A percentile compares a stretch with the other conserved stretches of the same genome.
Conservation (phyloP, 2,797 vertebrate species). For the Lacerta bilineata region DNA sequence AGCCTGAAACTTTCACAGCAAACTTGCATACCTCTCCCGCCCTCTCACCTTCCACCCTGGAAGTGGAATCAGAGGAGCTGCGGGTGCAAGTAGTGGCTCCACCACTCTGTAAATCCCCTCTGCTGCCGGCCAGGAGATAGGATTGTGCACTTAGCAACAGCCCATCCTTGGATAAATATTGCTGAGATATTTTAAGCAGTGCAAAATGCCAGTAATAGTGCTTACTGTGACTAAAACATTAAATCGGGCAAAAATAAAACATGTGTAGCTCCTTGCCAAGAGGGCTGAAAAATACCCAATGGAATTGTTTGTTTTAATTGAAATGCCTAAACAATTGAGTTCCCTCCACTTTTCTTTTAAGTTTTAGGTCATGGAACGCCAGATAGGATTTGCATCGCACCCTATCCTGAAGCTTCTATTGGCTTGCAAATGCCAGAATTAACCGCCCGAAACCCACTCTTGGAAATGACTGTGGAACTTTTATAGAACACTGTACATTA, state of each 20-base stretch:
- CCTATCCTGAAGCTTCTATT: conserved; percentile 42
- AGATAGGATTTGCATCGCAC: not conserved
- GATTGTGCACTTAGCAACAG: too few species aligned
- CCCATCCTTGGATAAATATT: not conserved
- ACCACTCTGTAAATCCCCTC: too few species aligned
- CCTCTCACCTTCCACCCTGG: too few species aligned
- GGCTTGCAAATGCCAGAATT: conserved; percentile 41
- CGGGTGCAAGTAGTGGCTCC: too few species aligned
- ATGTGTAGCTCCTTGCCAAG: conserved; percentile 30
- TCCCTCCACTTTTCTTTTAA: not conserved
- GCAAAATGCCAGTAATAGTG: not conserved
- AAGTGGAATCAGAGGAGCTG: too few species aligned
- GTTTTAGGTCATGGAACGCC: conserved; percentile 13
- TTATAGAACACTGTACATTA: conserved; percentile 12
- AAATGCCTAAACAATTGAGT: conserved; percentile 34
- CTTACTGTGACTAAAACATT: not conserved
- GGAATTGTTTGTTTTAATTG: conserved; percentile 21
- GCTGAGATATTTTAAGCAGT: not conserved
- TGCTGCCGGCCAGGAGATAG: too few species aligned
- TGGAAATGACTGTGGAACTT: conserved; percentile 17
- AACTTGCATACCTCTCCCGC: too few species aligned
- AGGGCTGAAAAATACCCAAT: too few species aligned
- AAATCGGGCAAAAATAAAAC: not conserved
- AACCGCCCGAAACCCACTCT: not conserved
- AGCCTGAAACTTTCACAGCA: too few species aligned